These are phyloP conservation scores for Papilio gigon DNA, from an alignment of 2,888 invertebrate species.

Conservation along the genomic window DNA sequence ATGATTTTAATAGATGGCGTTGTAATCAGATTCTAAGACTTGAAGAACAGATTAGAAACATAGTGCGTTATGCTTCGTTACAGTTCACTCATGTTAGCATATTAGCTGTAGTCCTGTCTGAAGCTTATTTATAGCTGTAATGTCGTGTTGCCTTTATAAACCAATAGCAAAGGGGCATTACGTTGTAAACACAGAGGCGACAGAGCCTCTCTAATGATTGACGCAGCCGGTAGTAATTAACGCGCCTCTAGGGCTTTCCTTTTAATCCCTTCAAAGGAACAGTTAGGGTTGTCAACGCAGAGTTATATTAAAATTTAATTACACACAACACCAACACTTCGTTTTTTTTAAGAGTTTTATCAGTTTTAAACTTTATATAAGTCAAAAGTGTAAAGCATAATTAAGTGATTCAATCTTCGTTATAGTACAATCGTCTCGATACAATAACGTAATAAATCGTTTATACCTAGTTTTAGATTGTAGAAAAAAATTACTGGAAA, in stretches of 20 bases:
- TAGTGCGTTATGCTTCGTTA: no score
- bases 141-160: slow-evolving; percentile 2
- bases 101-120: not conserved
- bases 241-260: slow-evolving; percentile 50
- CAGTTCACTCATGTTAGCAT: not conserved
- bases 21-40: no score
- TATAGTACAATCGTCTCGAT: no score
- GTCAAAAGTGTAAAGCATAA: not conserved
- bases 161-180: slow-evolving; percentile 34
- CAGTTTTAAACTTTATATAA: no score
- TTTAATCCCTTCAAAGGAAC: slow-evolving; percentile 57
- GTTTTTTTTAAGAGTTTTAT: not conserved
- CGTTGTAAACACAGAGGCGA: slow-evolving; percentile 53
- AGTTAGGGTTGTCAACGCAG: slow-evolving; percentile 40
- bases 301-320: slow-evolving; percentile 31
- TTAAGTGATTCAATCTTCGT: no score
- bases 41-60: no score
- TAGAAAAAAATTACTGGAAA: no score
- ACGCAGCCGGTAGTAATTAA: slow-evolving; percentile 54
- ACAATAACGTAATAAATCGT: no score
- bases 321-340: not conserved
- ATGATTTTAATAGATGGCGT: no score
- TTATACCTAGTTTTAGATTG: no score
- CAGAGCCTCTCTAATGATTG: slow-evolving; percentile 49
- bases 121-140: not conserved